Conservation (phyloP, 2,888 invertebrate genomes). For the Hypena proboscidalis region DNA sequence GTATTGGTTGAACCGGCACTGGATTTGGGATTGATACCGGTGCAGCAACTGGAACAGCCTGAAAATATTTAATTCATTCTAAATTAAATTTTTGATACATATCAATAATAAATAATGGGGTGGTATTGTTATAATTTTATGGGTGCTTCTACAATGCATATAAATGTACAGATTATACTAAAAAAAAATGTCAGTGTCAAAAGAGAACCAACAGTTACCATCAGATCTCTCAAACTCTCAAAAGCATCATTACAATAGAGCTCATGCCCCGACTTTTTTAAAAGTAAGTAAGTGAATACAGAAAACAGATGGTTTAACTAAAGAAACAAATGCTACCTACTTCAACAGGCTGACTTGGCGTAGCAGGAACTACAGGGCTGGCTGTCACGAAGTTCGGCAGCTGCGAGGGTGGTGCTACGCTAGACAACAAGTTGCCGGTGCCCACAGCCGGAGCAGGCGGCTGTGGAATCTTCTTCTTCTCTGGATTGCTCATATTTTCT, state of each 20-base stretch:
- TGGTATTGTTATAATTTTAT: no score
- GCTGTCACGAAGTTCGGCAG: constrained; percentile 87
- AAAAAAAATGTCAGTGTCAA: no score
- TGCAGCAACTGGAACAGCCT: constrained; percentile 15
- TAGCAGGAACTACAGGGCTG: constrained; percentile 50
- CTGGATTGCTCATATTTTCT: constrained; percentile 56
- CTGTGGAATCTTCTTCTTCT: constrained; percentile 72
- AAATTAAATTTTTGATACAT: not conserved
- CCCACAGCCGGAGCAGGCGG: constrained; percentile 75
- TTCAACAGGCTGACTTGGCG: constrained; percentile 17
- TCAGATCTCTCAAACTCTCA: no score
- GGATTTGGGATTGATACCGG: constrained; percentile 32
- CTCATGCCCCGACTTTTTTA: no score
- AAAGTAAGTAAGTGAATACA: no score
- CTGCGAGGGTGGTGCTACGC: constrained; percentile 88
- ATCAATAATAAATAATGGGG: no score
- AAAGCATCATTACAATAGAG: no score
- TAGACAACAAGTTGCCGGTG: constrained; percentile 87
- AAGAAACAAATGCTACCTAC: constrained; percentile 17
- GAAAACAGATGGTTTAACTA: not conserved
- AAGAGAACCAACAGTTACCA: no score
- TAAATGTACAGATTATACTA: no score
- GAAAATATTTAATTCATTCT: constrained; percentile 1
- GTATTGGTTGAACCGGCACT: constrained; percentile 53
- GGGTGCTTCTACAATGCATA: no score